phyloP scores from a whole-genome alignment of 2,888 invertebrate species.

The Leptinotarsa juncta region DNA sequence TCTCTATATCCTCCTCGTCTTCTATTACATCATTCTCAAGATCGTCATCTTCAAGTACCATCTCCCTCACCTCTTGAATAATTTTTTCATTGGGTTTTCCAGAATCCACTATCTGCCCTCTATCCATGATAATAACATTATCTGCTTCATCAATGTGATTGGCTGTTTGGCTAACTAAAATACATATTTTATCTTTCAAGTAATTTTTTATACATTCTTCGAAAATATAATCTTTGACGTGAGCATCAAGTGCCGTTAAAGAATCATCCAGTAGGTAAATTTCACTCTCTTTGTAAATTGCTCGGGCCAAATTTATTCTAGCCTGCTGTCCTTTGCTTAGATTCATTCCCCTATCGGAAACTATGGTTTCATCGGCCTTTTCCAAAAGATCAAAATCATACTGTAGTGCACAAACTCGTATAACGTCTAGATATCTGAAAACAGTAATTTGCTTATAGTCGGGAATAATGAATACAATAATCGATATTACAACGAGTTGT shows the following conservation, averaged over 20 bases:
- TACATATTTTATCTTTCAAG: conserved; percentile 74
- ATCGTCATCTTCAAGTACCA: conserved; percentile 58
- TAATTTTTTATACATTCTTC: conserved; percentile 76
- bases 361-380: conserved; percentile 81
- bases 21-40: conserved; percentile 60
- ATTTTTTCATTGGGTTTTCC: conserved; percentile 76
- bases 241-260: conserved; percentile 86
- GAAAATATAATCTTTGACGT: conserved; percentile 86
- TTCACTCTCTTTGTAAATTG: conserved; percentile 84
- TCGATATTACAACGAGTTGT: too few species aligned
- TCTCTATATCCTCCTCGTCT: conserved; percentile 48
- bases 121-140: conserved; percentile 55
- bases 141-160: conserved; percentile 71
- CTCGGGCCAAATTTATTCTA: conserved; percentile 85
- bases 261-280: conserved; percentile 86
- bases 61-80: conserved; percentile 77
- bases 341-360: conserved; percentile 80
- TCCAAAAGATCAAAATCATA: conserved; percentile 79
- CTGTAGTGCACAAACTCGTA: conserved; percentile 76
- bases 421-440: conserved; percentile 47
- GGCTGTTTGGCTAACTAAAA: conserved; percentile 79
- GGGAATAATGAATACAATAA: too few species aligned
- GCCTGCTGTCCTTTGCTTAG: conserved; percentile 87
- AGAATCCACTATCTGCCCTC: conserved; percentile 69
- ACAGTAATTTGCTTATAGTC: conserved; percentile 61